Base-by-base conservation (phyloP, 1,140 invertebrate species). In the Mylabris phalerata region DNA sequence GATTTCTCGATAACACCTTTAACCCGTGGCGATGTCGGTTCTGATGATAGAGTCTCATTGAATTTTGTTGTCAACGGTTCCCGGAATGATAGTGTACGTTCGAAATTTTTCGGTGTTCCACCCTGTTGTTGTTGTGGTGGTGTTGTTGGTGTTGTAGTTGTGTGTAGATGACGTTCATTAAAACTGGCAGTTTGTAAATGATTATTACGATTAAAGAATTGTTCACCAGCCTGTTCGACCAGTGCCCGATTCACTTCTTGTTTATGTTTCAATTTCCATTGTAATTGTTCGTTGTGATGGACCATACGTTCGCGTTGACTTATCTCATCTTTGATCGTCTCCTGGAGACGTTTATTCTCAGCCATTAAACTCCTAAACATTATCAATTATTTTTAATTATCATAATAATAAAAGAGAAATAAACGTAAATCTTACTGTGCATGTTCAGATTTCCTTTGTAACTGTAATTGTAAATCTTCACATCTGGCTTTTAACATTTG, bases 261-360 rank as follows among this genome's bases (percentile, higher is more conserved):
- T 67, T 88, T 89, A 63, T 89, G 86, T 66, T 87, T 81, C 48
- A 95, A 78, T 71, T 87, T 87, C 82, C 89, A 95, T 66, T 88
- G 81, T 2, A 95, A 77, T 74, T 93, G 88, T 75, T 95, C 93
- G 69, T 93, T 93, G 65, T 89, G 83, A 65, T 88, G 85, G 0
- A 83, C 82, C 3, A 93, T 71, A 9, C 88, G 77, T 50, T 89
- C 84, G 56, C 89, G 89, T 48, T 89, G 87, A 62, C 88, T 87
- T 0, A 78, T 77, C 68, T 93, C 85, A 25, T 88, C 79, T 38
- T 84, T 84, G 41, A 84, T 81, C 1, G 79, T 81, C 49, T 89
- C 86, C n/a, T 84, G 75, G 7, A 92, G 72, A n/a, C 82, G 74
- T 51, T 86, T 79, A 63, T 89, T 86, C 64, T 90, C 81, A 42